These are phyloP conservation scores for Diplazon laetatorius DNA, from an alignment of 2,888 invertebrate genomes.

Conservation along the genomic window DNA sequence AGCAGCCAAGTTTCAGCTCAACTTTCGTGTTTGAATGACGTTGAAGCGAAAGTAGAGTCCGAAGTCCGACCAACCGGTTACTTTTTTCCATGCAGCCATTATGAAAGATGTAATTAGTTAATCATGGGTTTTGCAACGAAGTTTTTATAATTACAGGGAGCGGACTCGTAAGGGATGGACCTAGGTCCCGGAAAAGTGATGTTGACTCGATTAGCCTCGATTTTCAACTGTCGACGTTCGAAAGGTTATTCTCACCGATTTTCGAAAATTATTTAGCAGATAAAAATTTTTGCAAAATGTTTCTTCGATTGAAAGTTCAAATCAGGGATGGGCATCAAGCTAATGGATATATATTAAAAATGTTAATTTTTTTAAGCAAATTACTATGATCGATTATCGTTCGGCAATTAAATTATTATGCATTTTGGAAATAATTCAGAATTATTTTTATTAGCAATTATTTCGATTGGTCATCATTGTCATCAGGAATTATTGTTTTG, in stretches of 20 bases:
- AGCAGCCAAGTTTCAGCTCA: conserved; percentile 9
- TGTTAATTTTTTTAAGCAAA: too few species aligned
- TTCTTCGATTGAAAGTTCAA: background rate
- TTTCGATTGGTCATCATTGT: too few species aligned
- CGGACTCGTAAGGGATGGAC: conserved; percentile 4
- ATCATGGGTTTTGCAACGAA: conserved; percentile 9
- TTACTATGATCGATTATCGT: too few species aligned
- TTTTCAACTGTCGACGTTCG: background rate
- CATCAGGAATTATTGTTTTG: too few species aligned
- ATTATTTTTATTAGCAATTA: too few species aligned
- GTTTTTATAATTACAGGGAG: background rate
- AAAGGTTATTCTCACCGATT: conserved; percentile 15
- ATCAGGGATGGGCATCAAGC: too few species aligned
- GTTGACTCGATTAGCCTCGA: conserved; percentile 1
- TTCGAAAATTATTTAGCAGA: conserved; percentile 10
- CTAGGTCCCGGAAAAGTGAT: background rate
- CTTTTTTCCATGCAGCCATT: conserved; percentile 19
- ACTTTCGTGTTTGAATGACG: conserved; percentile 13
- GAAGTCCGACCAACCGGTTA: conserved; percentile 1
- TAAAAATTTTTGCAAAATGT: background rate
- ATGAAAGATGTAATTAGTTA: conserved; percentile 32
- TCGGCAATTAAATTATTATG: too few species aligned
- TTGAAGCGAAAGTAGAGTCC: conserved; percentile 2
- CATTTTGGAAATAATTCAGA: too few species aligned
- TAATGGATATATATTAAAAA: too few species aligned